phyloP scores from a whole-genome alignment of 1,140 invertebrate genomes.

The Melanaphis sacchari region DNA sequence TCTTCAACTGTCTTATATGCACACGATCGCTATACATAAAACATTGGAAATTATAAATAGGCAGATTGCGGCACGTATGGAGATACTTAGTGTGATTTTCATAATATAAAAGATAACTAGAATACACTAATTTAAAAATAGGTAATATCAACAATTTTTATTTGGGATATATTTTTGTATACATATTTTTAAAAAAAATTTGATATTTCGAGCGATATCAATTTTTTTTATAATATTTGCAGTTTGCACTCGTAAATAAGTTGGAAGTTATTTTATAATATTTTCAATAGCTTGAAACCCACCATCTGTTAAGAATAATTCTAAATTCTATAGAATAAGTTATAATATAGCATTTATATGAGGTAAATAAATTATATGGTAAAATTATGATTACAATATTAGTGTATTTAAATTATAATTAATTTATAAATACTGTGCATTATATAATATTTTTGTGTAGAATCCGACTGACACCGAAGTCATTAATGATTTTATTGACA shows the following conservation, averaged over 20 bases:
- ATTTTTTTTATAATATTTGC: no score
- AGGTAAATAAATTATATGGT: background rate
- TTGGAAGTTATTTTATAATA: no score
- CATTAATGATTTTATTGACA: background rate
- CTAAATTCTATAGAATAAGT: no score
- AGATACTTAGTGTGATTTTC: background rate
- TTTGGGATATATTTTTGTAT: background rate
- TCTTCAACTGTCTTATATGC: background rate
- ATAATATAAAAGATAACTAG: background rate
- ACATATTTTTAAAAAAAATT: background rate
- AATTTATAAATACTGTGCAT: background rate
- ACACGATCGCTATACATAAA: background rate
- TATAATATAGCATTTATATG: background rate
- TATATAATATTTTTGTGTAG: background rate
- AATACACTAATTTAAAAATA: background rate
- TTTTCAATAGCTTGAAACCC: no score
- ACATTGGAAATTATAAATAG: no score
- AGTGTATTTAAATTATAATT: background rate
- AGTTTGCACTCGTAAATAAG: no score
- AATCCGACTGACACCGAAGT: background rate
- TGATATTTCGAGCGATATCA: no score
- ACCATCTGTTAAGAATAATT: no score
- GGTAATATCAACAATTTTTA: background rate
- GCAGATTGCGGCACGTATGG: no score
- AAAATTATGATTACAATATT: background rate